A percentile compares a stretch with the other conserved stretches of the same genome.
phyloP scores from a whole-genome alignment of 2,888 invertebrate genomes.

The Tortricodes alternella region DNA sequence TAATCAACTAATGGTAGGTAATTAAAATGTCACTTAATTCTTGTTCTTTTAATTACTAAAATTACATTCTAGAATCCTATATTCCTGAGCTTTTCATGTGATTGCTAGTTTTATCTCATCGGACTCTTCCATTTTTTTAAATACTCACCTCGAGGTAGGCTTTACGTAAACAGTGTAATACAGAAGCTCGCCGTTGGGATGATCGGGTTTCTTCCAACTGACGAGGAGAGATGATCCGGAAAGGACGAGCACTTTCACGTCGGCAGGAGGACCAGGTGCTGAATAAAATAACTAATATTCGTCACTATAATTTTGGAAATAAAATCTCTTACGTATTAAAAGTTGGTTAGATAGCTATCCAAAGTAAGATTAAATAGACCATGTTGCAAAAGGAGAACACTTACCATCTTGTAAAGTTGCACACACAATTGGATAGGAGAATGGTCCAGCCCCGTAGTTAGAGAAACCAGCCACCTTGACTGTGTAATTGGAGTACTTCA shows the following conservation, averaged over 20 bases:
- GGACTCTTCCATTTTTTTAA: too few species aligned
- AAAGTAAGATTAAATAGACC: too few species aligned
- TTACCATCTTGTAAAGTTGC: constrained; percentile 92
- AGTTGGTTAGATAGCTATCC: too few species aligned
- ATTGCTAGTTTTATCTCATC: too few species aligned
- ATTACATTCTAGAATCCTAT: too few species aligned
- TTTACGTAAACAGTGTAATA: constrained; percentile 90
- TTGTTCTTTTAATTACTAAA: too few species aligned
- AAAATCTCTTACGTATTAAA: too few species aligned
- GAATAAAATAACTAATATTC: constrained; percentile 25
- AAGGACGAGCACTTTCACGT: constrained; percentile 91
- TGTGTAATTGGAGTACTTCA: constrained; percentile 94
- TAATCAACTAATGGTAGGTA: too few species aligned
- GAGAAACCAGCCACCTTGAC: constrained; percentile 93
- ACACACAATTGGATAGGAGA: constrained; percentile 89
- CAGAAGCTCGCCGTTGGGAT: constrained; percentile 90
- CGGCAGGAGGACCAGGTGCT: constrained; percentile 93
- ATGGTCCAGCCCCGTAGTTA: constrained; percentile 90
- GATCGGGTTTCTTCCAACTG: constrained; percentile 91
- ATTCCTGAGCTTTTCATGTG: too few species aligned
- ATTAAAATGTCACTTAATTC: too few species aligned
- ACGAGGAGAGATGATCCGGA: constrained; percentile 91
- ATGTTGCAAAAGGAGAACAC: constrained; percentile 21
- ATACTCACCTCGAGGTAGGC: constrained; percentile 66
- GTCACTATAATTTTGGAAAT: too few species aligned